Evolutionary conservation across 2,888 invertebrate species (phyloP).

Genomic region (Nebria brevicollis): DNA sequence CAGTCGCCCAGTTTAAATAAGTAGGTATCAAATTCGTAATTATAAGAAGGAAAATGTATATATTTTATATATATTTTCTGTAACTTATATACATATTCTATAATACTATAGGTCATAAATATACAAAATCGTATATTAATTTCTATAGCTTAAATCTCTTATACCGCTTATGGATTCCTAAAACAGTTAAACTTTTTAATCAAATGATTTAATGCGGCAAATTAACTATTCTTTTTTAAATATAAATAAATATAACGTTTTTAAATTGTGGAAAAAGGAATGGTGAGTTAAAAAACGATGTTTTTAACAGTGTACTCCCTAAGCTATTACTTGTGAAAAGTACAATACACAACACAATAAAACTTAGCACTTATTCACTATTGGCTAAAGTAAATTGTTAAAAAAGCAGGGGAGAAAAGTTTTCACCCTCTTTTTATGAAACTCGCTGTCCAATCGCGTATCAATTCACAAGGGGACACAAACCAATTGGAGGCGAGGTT

Average conservation of each 20-base stretch:
- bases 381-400: constrained; percentile 58
- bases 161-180: too few species aligned
- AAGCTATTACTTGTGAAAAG: neutral
- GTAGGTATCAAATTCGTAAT: neutral
- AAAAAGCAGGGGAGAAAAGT: constrained; percentile 58
- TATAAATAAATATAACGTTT: too few species aligned
- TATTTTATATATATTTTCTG: too few species aligned
- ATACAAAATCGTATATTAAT: too few species aligned
- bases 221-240: too few species aligned
- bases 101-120: too few species aligned
- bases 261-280: too few species aligned
- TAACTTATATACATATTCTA: too few species aligned
- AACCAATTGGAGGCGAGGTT: constrained; percentile 54
- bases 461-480: constrained; percentile 54
- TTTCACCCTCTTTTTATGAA: constrained; percentile 56
- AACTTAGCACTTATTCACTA: constrained; percentile 48
- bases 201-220: too few species aligned
- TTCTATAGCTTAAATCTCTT: too few species aligned
- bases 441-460: constrained; percentile 54
- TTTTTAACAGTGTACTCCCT: constrained; percentile 18
- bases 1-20: neutral
- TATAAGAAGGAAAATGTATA: too few species aligned
- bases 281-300: neutral
- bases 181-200: too few species aligned
- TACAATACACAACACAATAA: constrained; percentile 28